A percentile compares a stretch with the other conserved stretches of the same genome.
These are phyloP conservation scores for Paramisgurnus dabryanus DNA, from an alignment of 2,113 vertebrate genomes.

Conservation along the genomic window DNA sequence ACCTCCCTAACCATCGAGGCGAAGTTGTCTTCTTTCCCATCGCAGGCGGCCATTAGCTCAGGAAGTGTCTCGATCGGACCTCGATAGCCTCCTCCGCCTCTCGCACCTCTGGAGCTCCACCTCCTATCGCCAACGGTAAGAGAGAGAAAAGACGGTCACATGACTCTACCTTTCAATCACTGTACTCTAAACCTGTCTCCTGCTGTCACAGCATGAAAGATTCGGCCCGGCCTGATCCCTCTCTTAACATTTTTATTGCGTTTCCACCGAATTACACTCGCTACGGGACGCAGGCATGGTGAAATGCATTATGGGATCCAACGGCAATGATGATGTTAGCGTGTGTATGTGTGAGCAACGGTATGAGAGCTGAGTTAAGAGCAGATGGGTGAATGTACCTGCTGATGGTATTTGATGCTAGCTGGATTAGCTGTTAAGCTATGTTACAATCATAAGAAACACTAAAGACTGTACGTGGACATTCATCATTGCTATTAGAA, in stretches of 20 bases:
- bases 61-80: conserved; percentile 89
- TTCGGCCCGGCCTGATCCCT: conserved; percentile 43
- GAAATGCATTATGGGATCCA: conserved; percentile 36
- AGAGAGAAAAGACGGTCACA: conserved; percentile 39
- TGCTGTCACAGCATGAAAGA: conserved; percentile 45
- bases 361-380: conserved; percentile 9
- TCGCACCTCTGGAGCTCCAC: conserved; percentile 73
- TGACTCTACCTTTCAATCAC: conserved; percentile 36
- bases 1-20: conserved; percentile 78
- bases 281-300: conserved; percentile 17
- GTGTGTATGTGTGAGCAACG: conserved; percentile 24
- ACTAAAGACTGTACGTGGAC: conserved; percentile 33
- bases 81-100: conserved; percentile 59
- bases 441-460: conserved; percentile 39
- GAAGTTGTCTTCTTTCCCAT: conserved; percentile 83
- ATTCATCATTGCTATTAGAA: neutral
- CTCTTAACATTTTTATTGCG: conserved; percentile 62
- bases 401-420: conserved; percentile 57
- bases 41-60: conserved; percentile 87
- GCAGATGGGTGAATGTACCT: conserved; percentile 23
- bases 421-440: conserved; percentile 39
- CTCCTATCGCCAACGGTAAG: conserved; percentile 73
- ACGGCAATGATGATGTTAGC: conserved; percentile 27
- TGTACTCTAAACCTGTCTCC: neutral
- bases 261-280: conserved; percentile 56